These are phyloP conservation scores for Platyura marginata DNA, from an alignment of 1,140 invertebrate species.

Conservation along the genomic window DNA sequence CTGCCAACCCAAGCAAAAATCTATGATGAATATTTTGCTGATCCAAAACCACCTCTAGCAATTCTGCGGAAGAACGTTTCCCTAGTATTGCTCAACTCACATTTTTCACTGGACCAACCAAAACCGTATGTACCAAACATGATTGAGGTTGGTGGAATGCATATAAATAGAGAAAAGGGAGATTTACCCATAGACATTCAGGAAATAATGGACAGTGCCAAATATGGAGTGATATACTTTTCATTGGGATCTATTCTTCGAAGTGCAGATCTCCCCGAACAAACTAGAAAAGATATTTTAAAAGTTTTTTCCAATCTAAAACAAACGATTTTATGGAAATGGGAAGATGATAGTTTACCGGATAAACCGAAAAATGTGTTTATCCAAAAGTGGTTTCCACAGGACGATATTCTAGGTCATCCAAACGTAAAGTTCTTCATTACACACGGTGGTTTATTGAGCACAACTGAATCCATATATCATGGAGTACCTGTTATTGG, in stretches of 20 bases:
- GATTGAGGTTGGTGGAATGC: too few relatives aligned
- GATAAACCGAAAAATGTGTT: constrained; percentile 27
- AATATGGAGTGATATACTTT: constrained; percentile 40
- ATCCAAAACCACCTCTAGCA: constrained; percentile 7
- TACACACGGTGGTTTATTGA: too few relatives aligned
- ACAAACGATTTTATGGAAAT: constrained; percentile 46
- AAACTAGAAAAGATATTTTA: constrained; percentile 27
- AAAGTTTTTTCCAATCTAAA: constrained; percentile 30
- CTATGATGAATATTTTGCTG: constrained; percentile 13
- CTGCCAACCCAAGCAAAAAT: constrained; percentile 11
- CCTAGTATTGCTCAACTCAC: constrained; percentile 20
- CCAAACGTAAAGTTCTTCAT: constrained; percentile 40
- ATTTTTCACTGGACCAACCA: constrained; percentile 18
- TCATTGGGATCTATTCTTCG: constrained; percentile 36
- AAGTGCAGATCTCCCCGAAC: constrained; percentile 20
- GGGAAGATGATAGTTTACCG: constrained; percentile 28
- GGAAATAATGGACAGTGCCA: constrained; percentile 34
- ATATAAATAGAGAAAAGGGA: neutral
- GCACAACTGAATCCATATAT: constrained; percentile 39
- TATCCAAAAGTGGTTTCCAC: too few relatives aligned
- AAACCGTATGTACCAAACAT: constrained; percentile 18
- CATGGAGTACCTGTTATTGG: constrained; percentile 42
- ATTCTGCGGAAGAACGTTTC: constrained; percentile 11
- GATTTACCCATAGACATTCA: constrained; percentile 28
- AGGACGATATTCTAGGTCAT: constrained; percentile 40